Evolutionary conservation across 2,888 invertebrate genomes (phyloP), one percentile per base, ranked within the genome.

Genomic region (Harpagoxenus sublaevis): DNA sequence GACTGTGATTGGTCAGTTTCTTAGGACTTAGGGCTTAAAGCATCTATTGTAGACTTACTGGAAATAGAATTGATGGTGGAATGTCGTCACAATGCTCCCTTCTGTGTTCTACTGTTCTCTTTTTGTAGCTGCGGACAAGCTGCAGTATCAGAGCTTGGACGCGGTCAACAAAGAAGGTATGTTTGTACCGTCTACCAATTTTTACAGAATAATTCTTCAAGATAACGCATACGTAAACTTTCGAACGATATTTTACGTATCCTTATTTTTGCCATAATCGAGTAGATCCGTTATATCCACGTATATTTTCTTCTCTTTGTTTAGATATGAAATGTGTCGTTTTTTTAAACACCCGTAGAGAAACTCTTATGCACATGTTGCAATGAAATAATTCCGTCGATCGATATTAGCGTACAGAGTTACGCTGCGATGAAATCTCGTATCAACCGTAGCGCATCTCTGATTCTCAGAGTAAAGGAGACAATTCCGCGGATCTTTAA

Each of bases 121-220:
- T 94, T 93, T 93, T 93, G 93, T 95, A 95, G 95, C 95, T 95
- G 96, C 96, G 94, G 96, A 96, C 93, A 96, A 96, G 94, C 95
- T 96, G 95, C 96, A 96, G 93, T 96, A 96, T 96, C 96, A 96
- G 95, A 96, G 96, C 95, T 95, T 97, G 95, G 96, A 96, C 94
- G 96, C 96, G 94, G 96, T 97, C 94, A 96, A 96, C 95, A 96
- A 96, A 93, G 95, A 96, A 97, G 97, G 97, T 97, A 96, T 94
- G 96, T 95, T 91, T 95, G 91, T 88, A 92, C 84, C 85, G 86
- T 83, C 87, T 88, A 89, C 86, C 78, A 82, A 75, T 63, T 65
- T 82, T 62, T 81, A 42, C 74, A 86, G 78, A 57, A 85, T 79
- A 57, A 57, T 48, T 51, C 48, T 79, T 39, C 48, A 31, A 65